phyloP scores from a whole-genome alignment of 2,888 invertebrate species.

The Caenorhabditis japonica region DNA sequence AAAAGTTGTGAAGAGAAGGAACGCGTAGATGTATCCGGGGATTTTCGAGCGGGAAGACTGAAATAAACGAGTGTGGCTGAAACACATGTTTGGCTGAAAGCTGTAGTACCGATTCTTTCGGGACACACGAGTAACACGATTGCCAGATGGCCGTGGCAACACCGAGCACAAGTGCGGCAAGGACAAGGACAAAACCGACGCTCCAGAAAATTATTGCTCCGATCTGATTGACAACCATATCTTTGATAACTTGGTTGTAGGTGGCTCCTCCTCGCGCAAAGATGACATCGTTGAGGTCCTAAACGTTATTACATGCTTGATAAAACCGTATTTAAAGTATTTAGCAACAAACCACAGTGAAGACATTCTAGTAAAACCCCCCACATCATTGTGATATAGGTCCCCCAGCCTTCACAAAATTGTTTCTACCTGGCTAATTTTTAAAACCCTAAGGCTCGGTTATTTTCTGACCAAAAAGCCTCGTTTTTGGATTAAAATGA shows the following conservation, averaged over 20 bases:
- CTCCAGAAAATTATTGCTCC: slow-evolving; percentile 60
- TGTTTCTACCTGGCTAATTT: too few relatives aligned
- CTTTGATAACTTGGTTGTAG: slow-evolving; percentile 35
- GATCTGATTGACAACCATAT: slow-evolving; percentile 53
- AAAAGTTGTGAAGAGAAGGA: slow-evolving; percentile 34
- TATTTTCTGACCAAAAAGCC: too few relatives aligned
- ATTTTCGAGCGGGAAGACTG: slow-evolving; percentile 28
- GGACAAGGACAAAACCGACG: slow-evolving; percentile 51
- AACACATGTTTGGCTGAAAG: too few relatives aligned
- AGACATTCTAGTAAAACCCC: too few relatives aligned
- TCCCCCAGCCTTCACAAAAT: too few relatives aligned
- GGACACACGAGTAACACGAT: slow-evolving; percentile 51
- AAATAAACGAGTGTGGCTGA: slow-evolving; percentile 3
- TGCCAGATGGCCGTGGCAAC: slow-evolving; percentile 50
- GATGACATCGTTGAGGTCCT: slow-evolving; percentile 50
- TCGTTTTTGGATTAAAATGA: too few relatives aligned
- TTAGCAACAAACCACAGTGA: too few relatives aligned
- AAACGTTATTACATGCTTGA: too few relatives aligned
- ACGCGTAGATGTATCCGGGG: slow-evolving; percentile 36
- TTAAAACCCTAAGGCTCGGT: too few relatives aligned
- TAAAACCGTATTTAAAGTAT: too few relatives aligned
- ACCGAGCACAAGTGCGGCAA: slow-evolving; percentile 49
- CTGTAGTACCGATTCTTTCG: slow-evolving; percentile 23
- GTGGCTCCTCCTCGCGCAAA: slow-evolving; percentile 26
- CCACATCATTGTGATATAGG: too few relatives aligned